Conservation (phyloP, 2,113 vertebrate genomes). For the Ciconia stormi region DNA sequence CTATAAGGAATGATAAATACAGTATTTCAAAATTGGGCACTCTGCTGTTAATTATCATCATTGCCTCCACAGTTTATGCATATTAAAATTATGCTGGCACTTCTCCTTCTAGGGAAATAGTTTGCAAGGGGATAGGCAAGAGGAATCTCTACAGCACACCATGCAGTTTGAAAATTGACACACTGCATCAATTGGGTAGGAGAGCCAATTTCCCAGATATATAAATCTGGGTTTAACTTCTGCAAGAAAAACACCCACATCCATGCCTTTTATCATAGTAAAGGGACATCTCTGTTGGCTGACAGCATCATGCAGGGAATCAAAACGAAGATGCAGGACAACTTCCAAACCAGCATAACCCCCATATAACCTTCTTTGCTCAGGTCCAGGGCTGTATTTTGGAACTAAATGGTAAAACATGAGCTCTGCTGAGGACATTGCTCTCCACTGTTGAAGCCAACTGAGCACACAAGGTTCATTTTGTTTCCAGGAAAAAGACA, state of each 20-base stretch:
- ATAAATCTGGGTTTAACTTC: conserved; percentile 18
- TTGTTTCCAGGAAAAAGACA: neutral
- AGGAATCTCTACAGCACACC: neutral
- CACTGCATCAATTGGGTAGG: neutral
- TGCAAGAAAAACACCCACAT: neutral
- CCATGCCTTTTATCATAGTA: neutral
- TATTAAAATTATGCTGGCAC: neutral
- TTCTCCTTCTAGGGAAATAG: neutral
- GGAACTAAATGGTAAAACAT: neutral
- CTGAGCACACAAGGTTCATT: neutral
- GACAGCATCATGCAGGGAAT: neutral
- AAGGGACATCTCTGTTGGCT: neutral
- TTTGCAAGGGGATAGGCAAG: neutral
- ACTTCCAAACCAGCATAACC: neutral
- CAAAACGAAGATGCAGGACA: neutral
- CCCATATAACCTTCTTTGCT: neutral
- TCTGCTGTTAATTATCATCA: conserved; percentile 36
- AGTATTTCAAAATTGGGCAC: neutral
- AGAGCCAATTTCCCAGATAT: neutral
- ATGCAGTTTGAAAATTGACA: neutral
- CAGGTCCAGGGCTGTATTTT: neutral
- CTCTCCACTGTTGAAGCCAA: neutral
- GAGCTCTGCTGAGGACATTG: neutral
- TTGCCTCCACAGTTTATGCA: conserved; percentile 17
- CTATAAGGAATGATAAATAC: neutral